phyloP scores from a whole-genome alignment of 2,113 vertebrate species.

The Hyaena hyaena region DNA sequence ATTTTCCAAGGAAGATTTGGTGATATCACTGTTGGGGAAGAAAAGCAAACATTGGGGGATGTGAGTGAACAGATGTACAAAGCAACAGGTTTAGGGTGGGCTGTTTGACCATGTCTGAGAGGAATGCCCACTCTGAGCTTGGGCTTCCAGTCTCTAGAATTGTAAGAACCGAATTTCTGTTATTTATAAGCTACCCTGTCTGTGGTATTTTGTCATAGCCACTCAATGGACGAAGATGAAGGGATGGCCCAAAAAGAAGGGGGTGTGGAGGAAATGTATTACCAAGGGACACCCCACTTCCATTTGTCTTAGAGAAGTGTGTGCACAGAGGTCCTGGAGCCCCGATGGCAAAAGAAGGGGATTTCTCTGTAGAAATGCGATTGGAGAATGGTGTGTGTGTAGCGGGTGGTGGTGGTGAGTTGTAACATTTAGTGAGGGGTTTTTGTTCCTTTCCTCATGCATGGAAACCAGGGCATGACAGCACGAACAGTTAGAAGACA shows the following conservation, averaged over 20 bases:
- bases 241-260: neutral
- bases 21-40: constrained; percentile 43
- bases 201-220: neutral
- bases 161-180: neutral
- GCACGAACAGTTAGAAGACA: neutral
- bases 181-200: neutral
- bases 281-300: neutral
- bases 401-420: neutral
- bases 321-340: neutral
- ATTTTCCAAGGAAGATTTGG: constrained; percentile 65
- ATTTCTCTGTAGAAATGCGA: neutral
- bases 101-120: neutral
- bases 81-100: neutral
- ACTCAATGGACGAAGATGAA: neutral
- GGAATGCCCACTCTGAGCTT: neutral
- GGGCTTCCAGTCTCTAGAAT: neutral
- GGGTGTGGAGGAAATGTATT: neutral
- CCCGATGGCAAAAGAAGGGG: neutral
- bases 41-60: neutral
- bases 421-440: neutral
- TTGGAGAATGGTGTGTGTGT: neutral
- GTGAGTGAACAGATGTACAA: neutral
- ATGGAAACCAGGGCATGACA: neutral
- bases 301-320: neutral
- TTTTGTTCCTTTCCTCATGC: neutral